These are phyloP conservation scores for Cacatua alba DNA, from an alignment of 2,113 vertebrate genomes.

Conservation along the genomic window DNA sequence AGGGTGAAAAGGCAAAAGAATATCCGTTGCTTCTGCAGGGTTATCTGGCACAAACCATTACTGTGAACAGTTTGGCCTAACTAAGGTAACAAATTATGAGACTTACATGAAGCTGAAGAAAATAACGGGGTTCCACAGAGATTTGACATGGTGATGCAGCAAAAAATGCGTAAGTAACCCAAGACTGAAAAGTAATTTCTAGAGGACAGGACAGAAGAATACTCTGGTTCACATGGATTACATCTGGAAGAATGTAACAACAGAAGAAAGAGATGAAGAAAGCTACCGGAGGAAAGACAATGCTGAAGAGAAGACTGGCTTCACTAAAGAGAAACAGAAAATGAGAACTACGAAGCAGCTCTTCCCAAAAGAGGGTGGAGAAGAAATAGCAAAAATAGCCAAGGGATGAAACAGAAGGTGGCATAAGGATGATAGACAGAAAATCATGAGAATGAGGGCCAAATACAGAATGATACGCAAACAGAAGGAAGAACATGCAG, in stretches of 20 bases:
- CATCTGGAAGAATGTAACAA: neutral
- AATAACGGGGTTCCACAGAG: neutral
- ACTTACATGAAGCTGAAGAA: neutral
- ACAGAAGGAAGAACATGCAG: conserved; percentile 1
- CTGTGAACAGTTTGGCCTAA: neutral
- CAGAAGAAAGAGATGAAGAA: neutral
- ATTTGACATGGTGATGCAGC: fast-evolving
- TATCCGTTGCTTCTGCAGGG: neutral
- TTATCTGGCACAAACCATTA: neutral
- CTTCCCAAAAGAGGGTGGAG: neutral
- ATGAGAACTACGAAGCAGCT: neutral
- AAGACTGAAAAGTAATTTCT: neutral
- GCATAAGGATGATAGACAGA: neutral
- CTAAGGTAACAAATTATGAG: neutral
- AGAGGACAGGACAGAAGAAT: neutral
- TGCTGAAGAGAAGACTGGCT: neutral
- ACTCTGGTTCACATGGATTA: neutral
- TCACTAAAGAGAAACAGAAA: neutral
- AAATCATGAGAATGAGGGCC: neutral
- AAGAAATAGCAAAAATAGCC: neutral
- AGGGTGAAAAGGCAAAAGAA: neutral
- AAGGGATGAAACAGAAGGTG: neutral
- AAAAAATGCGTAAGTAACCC: neutral
- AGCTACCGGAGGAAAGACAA: neutral
- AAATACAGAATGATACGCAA: neutral